These are phyloP conservation scores for Neelides folsomi DNA, from an alignment of 2,888 invertebrate species.

Conservation along the genomic window DNA sequence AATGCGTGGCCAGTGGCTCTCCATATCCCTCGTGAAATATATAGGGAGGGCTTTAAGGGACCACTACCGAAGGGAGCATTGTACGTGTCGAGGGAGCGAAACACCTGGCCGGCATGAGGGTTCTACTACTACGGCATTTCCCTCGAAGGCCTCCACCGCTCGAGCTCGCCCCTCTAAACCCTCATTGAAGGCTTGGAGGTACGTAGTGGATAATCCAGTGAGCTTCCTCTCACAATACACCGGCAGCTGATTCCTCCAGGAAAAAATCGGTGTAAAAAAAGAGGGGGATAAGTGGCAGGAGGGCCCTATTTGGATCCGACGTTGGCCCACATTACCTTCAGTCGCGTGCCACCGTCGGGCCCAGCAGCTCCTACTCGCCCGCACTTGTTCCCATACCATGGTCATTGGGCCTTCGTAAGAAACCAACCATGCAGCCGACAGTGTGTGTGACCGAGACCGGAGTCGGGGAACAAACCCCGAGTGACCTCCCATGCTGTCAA, in stretches of 20 bases:
- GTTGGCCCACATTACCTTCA: constrained; percentile 14
- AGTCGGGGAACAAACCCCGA: constrained; percentile 21
- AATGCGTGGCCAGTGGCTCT: too few relatives aligned
- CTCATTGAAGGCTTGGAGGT: not conserved
- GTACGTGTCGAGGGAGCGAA: too few relatives aligned
- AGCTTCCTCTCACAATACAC: constrained; percentile 2
- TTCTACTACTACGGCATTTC: not conserved
- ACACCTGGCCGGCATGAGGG: constrained; percentile 2
- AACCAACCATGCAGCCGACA: constrained; percentile 27
- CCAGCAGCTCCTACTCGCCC: not conserved
- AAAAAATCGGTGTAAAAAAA: constrained; percentile 17
- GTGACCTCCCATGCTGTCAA: constrained; percentile 30
- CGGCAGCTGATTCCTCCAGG: constrained; percentile 18
- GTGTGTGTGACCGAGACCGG: constrained; percentile 18
- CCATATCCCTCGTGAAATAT: too few relatives aligned
- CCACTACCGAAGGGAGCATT: too few relatives aligned
- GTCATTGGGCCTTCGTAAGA: not conserved
- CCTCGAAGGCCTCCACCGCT: not conserved
- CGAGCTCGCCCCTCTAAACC: not conserved
- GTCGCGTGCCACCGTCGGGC: constrained; percentile 25
- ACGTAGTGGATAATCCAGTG: not conserved
- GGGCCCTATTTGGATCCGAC: constrained; percentile 15
- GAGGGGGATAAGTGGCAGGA: not conserved
- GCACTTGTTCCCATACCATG: not conserved
- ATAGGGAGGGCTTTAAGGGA: too few relatives aligned